phyloP scores from a whole-genome alignment of 2,888 invertebrate genomes.

The Unio delphinus region DNA sequence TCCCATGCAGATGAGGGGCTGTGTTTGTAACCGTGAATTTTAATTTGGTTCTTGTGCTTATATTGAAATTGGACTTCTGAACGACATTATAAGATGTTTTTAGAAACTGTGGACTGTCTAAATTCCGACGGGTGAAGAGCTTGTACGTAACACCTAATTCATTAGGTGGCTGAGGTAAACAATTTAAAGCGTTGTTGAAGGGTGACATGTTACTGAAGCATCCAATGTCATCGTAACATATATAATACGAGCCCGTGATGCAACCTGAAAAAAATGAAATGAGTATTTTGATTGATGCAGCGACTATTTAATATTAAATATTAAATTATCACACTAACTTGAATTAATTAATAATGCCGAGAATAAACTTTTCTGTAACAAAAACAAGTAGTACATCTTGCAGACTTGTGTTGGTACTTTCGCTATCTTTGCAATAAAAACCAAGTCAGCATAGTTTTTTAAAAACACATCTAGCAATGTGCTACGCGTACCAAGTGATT shows the following conservation, averaged over 20 bases:
- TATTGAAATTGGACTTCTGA: constrained; percentile 23
- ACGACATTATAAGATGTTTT: constrained; percentile 2
- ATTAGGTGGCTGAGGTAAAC: constrained; percentile 33
- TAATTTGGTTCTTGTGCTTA: constrained; percentile 23
- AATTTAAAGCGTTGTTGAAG: constrained; percentile 20
- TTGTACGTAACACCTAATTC: constrained; percentile 84
- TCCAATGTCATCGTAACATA: constrained; percentile 10
- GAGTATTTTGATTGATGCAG: too few relatives aligned
- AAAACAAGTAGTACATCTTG: too few relatives aligned
- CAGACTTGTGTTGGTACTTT: too few relatives aligned
- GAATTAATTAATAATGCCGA: too few relatives aligned
- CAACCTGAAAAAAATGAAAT: background rate
- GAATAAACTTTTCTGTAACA: too few relatives aligned
- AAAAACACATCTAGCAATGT: too few relatives aligned
- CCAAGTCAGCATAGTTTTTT: too few relatives aligned
- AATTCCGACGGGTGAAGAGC: constrained; percentile 74
- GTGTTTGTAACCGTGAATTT: constrained; percentile 53
- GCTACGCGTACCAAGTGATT: too few relatives aligned
- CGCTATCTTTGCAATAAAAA: too few relatives aligned
- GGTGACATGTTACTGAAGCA: constrained; percentile 31
- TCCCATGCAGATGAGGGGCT: constrained; percentile 34
- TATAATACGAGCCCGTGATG: too few relatives aligned
- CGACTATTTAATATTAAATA: too few relatives aligned
- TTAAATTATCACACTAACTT: too few relatives aligned
- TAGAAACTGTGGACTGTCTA: constrained; percentile 9